These are phyloP conservation scores for Syrista parreyssii DNA, from an alignment of 2,888 invertebrate genomes.

Conservation along the genomic window DNA sequence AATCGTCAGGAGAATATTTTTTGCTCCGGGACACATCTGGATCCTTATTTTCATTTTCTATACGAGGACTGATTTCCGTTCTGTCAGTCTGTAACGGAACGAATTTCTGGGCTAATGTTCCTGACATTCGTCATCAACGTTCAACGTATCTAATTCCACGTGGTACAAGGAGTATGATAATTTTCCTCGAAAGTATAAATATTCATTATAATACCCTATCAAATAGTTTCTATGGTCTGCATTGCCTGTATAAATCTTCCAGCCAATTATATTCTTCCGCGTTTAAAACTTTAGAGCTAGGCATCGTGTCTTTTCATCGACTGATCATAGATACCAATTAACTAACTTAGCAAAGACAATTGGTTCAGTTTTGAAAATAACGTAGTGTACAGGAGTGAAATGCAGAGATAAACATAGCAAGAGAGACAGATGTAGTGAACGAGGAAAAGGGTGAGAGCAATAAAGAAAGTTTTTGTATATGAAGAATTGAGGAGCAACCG, in stretches of 20 bases:
- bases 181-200: not conserved
- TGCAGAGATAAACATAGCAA: not conserved
- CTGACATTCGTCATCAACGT: not conserved
- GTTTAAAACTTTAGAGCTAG: not conserved
- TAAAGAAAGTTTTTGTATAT: slow-evolving; percentile 31
- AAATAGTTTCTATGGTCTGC: not conserved
- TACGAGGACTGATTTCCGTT: slow-evolving; percentile 36
- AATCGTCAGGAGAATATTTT: slow-evolving; percentile 27
- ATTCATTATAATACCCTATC: not conserved
- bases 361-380: not conserved
- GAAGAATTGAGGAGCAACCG: slow-evolving; percentile 19
- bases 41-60: slow-evolving; percentile 49
- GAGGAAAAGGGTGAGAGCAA: not conserved
- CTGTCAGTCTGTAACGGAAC: not conserved
- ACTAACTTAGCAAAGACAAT: not conserved
- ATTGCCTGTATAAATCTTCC: not conserved
- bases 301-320: not conserved
- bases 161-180: not conserved
- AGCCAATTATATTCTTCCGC: not conserved
- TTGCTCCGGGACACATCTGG: slow-evolving; percentile 43
- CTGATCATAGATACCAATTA: not conserved
- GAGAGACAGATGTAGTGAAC: not conserved
- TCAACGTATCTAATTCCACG: not conserved
- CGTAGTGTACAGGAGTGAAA: not conserved
- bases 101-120: not conserved